Evolutionary conservation across 2,113 vertebrate genomes (phyloP), one percentile per base, ranked within the genome.

Genomic region (Hystrix cristata): DNA sequence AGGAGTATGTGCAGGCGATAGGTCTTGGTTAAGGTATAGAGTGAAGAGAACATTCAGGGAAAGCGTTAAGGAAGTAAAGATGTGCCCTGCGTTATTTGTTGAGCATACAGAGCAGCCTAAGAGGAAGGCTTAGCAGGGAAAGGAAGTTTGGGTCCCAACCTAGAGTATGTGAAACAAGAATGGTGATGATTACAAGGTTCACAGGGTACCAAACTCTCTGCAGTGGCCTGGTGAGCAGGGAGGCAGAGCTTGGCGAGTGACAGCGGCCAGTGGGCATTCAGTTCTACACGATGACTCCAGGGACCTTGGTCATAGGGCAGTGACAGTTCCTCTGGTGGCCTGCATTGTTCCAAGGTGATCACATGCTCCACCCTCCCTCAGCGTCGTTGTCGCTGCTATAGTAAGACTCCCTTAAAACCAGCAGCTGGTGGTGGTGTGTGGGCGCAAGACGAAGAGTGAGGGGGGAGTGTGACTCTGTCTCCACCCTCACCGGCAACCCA

Each of bases 331-430:
- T 51, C n/a, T 3, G 1, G 2, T 1, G 7, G 11, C 23, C 21
- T 6, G 0, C 0, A 0, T 14, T 13, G 25, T 38, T 43, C 7
- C 0, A 48, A 25, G 10, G 15, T 0, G 15, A 14, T n/a, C 31
- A 3, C 78, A 16, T 3, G 27, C 6, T 31, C 67, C 6, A 2
- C 27, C 53, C 53, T 65, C 60, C 62, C 5, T 11, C 29, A 4
- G 0, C 9, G 25, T 14, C 65, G 11, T 11, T 57, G 55, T 10
- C 21, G 0, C 23, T 21, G 65, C 51, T 53, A 71, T 51, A 19
- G 64, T 21, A 15, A 86, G 15, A 31, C 21, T 3, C 7, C 79
- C 0, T 43, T 38, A 13, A 55, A 53, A 23, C 18, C 48, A 3
- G 0, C 5, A 14, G 59, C 38, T 38, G 31, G n/a, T 46, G 67